Evolutionary conservation across 2,113 vertebrate genomes (phyloP).

Genomic region (Copsychus sechellarum): DNA sequence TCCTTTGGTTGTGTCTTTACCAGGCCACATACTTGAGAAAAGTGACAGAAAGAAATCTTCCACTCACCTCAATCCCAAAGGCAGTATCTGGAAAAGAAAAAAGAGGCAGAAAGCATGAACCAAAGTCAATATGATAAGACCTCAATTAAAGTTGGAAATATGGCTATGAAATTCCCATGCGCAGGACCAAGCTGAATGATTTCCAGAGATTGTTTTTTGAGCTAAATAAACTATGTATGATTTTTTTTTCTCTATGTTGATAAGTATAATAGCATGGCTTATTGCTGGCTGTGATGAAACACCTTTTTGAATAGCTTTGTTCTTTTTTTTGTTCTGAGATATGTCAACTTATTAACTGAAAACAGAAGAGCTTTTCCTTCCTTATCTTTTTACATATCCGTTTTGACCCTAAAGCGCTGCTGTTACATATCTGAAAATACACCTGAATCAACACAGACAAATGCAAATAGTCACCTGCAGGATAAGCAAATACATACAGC

Average conservation of each 20-base stretch:
- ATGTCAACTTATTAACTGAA: not conserved
- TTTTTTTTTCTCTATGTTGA: not conserved
- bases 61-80: constrained; percentile 60
- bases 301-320: not conserved
- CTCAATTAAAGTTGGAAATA: not conserved
- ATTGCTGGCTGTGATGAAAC: not conserved
- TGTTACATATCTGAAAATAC: constrained; percentile 3
- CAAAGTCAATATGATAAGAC: not conserved
- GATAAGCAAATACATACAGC: constrained; percentile 21
- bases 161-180: not conserved
- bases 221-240: not conserved
- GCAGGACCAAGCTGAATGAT: not conserved
- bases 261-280: not conserved
- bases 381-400: constrained; percentile 27
- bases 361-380: constrained; percentile 16
- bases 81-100: constrained; percentile 35
- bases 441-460: constrained; percentile 18
- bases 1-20: not conserved
- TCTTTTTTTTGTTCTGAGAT: not conserved
- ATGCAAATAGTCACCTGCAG: constrained; percentile 17
- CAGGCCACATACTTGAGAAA: not conserved
- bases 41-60: not conserved
- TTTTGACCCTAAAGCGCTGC: not conserved
- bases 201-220: not conserved
- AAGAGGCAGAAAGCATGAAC: not conserved